These are phyloP conservation scores for Eublepharis macularius DNA, from an alignment of 2,113 vertebrate genomes.

Conservation along the genomic window DNA sequence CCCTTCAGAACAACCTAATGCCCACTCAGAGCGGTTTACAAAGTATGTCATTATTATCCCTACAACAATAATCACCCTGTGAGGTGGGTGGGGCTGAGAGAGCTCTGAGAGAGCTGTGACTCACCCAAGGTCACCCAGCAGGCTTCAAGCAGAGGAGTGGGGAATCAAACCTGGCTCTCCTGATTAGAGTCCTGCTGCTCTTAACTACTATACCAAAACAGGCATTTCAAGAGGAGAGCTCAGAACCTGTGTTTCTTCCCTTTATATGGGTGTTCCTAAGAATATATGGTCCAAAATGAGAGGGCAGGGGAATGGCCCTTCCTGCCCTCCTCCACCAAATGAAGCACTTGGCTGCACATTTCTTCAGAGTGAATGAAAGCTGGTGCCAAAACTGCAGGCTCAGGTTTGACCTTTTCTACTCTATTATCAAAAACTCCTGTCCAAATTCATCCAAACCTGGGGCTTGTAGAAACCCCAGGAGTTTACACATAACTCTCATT, in stretches of 20 bases:
- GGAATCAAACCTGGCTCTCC: no score
- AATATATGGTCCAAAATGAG: background rate
- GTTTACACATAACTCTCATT: background rate
- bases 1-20: no score
- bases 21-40: no score
- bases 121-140: no score
- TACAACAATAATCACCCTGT: no score
- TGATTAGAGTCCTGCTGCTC: no score
- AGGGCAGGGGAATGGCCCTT: accelerated
- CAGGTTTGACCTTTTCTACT: background rate
- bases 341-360: background rate
- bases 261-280: background rate
- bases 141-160: no score
- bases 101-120: no score
- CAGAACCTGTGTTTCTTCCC: background rate
- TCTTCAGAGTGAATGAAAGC: background rate
- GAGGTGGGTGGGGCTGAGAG: no score
- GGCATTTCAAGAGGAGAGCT: background rate
- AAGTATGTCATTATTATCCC: no score
- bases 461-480: background rate
- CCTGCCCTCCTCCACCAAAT: background rate
- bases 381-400: background rate
- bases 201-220: background rate
- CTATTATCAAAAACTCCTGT: no score
- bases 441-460: background rate